Evolutionary conservation across 2,888 invertebrate genomes (phyloP), one percentile per base, ranked within the genome.

Genomic region (Erebia ligea): DNA sequence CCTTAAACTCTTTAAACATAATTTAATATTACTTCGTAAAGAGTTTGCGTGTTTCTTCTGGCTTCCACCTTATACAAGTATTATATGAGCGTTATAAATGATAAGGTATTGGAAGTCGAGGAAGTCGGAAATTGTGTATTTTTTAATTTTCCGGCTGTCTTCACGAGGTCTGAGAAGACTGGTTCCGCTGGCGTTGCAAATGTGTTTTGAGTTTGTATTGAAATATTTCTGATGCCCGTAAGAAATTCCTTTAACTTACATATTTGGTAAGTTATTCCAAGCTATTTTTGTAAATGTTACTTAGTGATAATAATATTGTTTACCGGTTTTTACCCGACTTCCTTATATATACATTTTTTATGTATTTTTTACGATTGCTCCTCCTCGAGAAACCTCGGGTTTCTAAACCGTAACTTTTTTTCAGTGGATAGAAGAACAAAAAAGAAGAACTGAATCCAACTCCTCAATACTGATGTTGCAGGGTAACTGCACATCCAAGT

Each of bases 121-220:
- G 56, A 66, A 66, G 57, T 57, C 66, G 66, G 66, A 66, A 66
- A 76, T 69, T 90, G 86, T 91, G 90, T 90, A 87, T 86, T 90
- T 90, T 91, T 85, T 91, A 90, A 92, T 92, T 92, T 92, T 92
- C 91, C 90, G 91, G 88, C 85, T 92, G 91, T 92, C 92, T 90
- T 85, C 88, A 81, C 88, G 83, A 85, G 81, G 85, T 86, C 86
- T 85, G 82, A 81, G 81, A 50, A 69, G 69, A 68, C 73, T 65
- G 65, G 65, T 69, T 73, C 74, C 73, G 83, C 82, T 78, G 81
- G 81, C 80, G 86, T 79, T 74, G 81, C 83, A 83, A 79, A 85
- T 85, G 87, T 85, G 86, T 86, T 86, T 84, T 77, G 85, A 81
- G 62, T 48, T 66, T 66, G 80, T 82, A 82, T 84, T 85, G 85